Evolutionary conservation across 2,113 vertebrate genomes (phyloP), one percentile per base, ranked within the genome.

Genomic region (Coptodon bakossiorum): DNA sequence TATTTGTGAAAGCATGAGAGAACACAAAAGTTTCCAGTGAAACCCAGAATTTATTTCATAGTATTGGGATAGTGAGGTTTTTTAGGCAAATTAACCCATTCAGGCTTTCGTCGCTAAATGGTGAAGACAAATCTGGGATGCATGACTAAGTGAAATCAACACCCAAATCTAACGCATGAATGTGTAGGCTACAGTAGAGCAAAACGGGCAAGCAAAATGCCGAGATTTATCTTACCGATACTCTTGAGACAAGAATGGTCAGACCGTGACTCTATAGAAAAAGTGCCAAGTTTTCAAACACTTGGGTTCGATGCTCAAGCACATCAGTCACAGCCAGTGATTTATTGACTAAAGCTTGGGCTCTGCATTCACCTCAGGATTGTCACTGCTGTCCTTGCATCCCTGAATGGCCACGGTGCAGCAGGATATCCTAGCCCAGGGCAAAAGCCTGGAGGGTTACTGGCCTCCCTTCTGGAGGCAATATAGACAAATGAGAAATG

Each of bases 311-410:
- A 80, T 81, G 88, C 92, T 94, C 79, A 57, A 87, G 71, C 86
- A 68, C 90, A 92, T 95, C 94, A 90, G 93, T 95, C 93, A 91
- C 59, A 52, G 78, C 36, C 38, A 48, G 43, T 81, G 91, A 92
- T 90, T 94, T 93, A 95, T 93, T 48, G 95, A 95, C 89, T 86
- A 5, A 53, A 68, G 88, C 90, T 82, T 52, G 2, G 34, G 83
- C 87, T 91, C 86, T 76, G 82, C 29, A 88, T 93, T 91, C 88
- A 61, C 82, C 12, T 90, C 85, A 84, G 86, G 50, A 82, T 5
- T 17, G 73, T 6, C 17, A 81, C 63, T 27, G 76, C 89, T 40
- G 80, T 83, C 85, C 81, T 31, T 16, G n/a, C 27, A 6, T 92
- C 89, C 89, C 91, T 48, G 22, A 81, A 86, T 29, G 83, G 86